phyloP scores from a whole-genome alignment of 2,888 invertebrate genomes.

The Temnothorax rugatulus region DNA sequence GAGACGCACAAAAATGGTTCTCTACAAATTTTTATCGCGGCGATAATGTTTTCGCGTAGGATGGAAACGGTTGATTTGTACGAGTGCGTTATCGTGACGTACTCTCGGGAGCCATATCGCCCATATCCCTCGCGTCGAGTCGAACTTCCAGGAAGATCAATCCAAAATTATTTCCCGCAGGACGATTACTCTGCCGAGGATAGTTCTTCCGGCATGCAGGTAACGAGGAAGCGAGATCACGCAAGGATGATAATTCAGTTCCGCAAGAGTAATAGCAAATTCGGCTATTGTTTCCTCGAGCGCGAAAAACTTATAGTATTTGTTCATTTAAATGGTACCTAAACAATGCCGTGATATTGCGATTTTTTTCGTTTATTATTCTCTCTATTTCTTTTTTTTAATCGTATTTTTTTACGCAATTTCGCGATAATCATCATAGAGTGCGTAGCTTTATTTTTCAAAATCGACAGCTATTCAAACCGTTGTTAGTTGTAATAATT shows the following conservation, averaged over 20 bases:
- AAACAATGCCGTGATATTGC: not conserved
- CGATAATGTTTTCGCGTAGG: not conserved
- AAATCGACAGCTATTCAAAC: conserved; percentile 9
- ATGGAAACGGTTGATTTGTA: not conserved
- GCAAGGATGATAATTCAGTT: conserved; percentile 23
- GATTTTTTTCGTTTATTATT: not conserved
- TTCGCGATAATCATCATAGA: not conserved
- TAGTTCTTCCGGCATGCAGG: conserved; percentile 30
- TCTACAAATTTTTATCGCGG: not conserved
- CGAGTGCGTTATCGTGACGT: not conserved
- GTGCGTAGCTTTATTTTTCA: not conserved
- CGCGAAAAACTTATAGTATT: not conserved
- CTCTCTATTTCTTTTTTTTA: not conserved
- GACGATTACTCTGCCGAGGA: conserved; percentile 48
- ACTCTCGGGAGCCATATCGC: not conserved
- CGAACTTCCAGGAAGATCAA: conserved; percentile 43
- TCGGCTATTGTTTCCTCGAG: not conserved
- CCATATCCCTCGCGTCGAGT: not conserved
- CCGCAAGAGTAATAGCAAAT: conserved; percentile 4
- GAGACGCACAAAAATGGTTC: not conserved
- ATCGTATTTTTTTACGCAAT: not conserved
- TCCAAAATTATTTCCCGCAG: conserved; percentile 52
- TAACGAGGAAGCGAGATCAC: conserved; percentile 4
- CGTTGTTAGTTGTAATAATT: conserved; percentile 22
- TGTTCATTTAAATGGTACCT: not conserved